A percentile compares a stretch with the other conserved stretches of the same genome.
These are phyloP conservation scores for Hipparchia sbordonii DNA, from an alignment of 2,888 invertebrate genomes.

Conservation along the genomic window DNA sequence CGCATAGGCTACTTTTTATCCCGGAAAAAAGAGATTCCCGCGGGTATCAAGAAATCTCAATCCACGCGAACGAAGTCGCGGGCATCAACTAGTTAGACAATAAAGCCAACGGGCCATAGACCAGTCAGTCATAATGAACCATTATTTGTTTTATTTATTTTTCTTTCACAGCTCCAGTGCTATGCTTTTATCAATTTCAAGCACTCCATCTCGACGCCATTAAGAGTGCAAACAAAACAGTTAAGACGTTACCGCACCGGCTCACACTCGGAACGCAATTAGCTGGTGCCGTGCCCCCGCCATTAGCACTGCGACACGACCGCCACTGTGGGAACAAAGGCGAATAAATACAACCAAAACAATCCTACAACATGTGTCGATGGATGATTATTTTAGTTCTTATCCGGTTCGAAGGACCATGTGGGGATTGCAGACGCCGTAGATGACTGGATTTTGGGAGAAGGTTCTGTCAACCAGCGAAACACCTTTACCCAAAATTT, in stretches of 20 bases:
- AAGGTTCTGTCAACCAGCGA: no score
- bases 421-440: no score
- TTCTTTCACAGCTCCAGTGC: constrained; percentile 6
- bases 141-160: background rate
- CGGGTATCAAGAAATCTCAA: no score
- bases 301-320: constrained; percentile 33
- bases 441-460: no score
- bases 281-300: constrained; percentile 31
- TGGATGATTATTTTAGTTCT: background rate
- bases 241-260: constrained; percentile 13
- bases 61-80: no score
- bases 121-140: constrained; percentile 9
- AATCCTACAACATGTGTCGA: no score
- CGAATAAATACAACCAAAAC: constrained; percentile 15
- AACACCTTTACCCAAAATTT: no score
- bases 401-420: no score
- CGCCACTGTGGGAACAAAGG: constrained; percentile 33
- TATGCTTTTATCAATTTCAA: constrained; percentile 24
- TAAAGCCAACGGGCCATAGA: no score
- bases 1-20: no score
- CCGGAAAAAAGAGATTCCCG: no score
- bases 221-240: constrained; percentile 38
- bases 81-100: no score
- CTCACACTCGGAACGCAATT: constrained; percentile 34
- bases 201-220: constrained; percentile 28